Evolutionary conservation across 2,888 invertebrate genomes (phyloP).

Genomic region (Diabrotica balteata): DNA sequence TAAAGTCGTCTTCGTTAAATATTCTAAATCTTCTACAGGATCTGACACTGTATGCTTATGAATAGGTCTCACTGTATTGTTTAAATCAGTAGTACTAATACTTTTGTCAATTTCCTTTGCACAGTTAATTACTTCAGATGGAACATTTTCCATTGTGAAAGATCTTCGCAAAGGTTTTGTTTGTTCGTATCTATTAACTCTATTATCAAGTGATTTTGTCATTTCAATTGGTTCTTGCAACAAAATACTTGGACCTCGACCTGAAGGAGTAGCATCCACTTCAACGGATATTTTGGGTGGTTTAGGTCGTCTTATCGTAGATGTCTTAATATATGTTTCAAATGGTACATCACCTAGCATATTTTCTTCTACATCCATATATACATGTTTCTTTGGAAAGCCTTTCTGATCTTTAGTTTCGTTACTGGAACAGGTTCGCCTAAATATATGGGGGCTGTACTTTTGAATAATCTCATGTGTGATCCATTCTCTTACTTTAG

Average conservation of each 20-base stretch:
- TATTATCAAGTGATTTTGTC: slow-evolving; percentile 68
- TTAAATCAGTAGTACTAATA: slow-evolving; percentile 45
- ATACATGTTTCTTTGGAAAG: slow-evolving; percentile 34
- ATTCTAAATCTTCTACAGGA: slow-evolving; percentile 67
- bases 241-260: slow-evolving; percentile 74
- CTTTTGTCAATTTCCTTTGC: slow-evolving; percentile 49
- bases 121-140: slow-evolving; percentile 41
- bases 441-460: slow-evolving; percentile 72
- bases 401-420: slow-evolving; percentile 25
- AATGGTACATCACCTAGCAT: not conserved
- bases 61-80: slow-evolving; percentile 63
- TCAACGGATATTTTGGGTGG: slow-evolving; percentile 78
- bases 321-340: slow-evolving; percentile 39
- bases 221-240: slow-evolving; percentile 81
- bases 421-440: slow-evolving; percentile 60
- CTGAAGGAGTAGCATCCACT: slow-evolving; percentile 79
- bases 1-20: slow-evolving; percentile 45
- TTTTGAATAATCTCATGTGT: slow-evolving; percentile 78
- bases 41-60: slow-evolving; percentile 75
- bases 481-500: slow-evolving; percentile 88
- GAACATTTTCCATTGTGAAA: slow-evolving; percentile 61
- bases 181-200: slow-evolving; percentile 38
- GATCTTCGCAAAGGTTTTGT: slow-evolving; percentile 58
- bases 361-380: slow-evolving; percentile 49
- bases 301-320: slow-evolving; percentile 47